These are phyloP conservation scores for Todiramphus saurophagus DNA, from an alignment of 2,113 vertebrate species.

Conservation along the genomic window DNA sequence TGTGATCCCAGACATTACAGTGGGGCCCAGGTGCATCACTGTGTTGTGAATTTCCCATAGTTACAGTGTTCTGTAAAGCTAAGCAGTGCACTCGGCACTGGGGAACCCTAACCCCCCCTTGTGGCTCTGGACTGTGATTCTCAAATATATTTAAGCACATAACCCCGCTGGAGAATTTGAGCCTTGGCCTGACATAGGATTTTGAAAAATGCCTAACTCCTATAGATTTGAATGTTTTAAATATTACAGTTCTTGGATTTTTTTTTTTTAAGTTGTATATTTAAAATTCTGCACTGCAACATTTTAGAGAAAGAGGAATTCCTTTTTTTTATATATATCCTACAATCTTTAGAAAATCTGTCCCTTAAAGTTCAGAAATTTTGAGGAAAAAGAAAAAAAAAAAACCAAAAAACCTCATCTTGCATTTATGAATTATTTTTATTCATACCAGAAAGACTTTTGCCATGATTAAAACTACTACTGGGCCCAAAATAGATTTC, in stretches of 20 bases:
- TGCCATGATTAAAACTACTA: neutral
- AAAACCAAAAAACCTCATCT: neutral
- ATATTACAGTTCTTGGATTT: neutral
- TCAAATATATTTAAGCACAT: neutral
- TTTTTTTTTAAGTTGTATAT: neutral
- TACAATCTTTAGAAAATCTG: neutral
- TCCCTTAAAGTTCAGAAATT: neutral
- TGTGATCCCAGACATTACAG: neutral
- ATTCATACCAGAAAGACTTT: neutral
- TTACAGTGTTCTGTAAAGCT: neutral
- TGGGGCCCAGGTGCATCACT: neutral
- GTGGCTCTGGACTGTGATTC: neutral
- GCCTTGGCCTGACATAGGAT: neutral
- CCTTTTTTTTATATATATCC: neutral
- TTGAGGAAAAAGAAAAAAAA: neutral
- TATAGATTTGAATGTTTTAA: neutral
- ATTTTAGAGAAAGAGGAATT: neutral
- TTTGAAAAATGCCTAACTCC: neutral
- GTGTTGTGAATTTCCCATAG: neutral
- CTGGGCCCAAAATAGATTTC: neutral
- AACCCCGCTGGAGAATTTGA: neutral
- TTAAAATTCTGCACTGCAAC: neutral
- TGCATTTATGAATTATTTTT: neutral
- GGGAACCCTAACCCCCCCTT: neutral
- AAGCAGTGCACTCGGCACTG: neutral